Evolutionary conservation across 2,797 vertebrate genomes (phyloP).

Genomic region (Sebastes itinus): DNA sequence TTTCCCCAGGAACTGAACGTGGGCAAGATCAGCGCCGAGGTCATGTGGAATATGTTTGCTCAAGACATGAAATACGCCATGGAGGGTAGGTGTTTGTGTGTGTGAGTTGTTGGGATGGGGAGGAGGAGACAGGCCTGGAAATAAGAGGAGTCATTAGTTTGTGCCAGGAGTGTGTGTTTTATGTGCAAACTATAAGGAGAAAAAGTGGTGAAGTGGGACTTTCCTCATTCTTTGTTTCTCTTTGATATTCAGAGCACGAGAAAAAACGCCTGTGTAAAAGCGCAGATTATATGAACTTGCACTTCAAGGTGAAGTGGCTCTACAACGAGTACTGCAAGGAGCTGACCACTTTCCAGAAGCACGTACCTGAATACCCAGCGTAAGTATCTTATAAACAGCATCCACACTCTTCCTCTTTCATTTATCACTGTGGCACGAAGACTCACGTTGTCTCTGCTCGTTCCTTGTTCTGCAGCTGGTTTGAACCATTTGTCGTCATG

Average conservation of each 20-base stretch:
- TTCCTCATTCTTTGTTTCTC: slow-evolving; percentile 25
- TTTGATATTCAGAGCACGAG: slow-evolving; percentile 87
- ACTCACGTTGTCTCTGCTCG: slow-evolving; percentile 2
- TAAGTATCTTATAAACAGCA: slow-evolving; percentile 52
- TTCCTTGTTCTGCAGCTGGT: slow-evolving; percentile 86
- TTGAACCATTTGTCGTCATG: slow-evolving; percentile 96
- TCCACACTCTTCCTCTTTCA: background rate
- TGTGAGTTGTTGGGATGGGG: background rate
- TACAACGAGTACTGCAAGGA: slow-evolving; percentile 98
- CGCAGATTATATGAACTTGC: slow-evolving; percentile 98
- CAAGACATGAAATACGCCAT: slow-evolving; percentile 98
- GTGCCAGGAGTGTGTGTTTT: background rate
- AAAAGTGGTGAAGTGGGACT: background rate
- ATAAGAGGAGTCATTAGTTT: background rate
- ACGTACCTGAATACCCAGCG: slow-evolving; percentile 92
- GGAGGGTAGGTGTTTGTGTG: slow-evolving; percentile 86
- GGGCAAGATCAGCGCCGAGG: slow-evolving; percentile 97
- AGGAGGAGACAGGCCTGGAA: background rate
- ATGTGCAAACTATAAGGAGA: background rate
- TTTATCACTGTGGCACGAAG: background rate
- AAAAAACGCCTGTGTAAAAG: slow-evolving; percentile 97
- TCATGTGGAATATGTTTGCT: slow-evolving; percentile 98
- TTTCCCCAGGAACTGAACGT: slow-evolving; percentile 93
- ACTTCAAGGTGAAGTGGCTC: slow-evolving; percentile 99
- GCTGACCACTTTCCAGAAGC: slow-evolving; percentile 90